Base-by-base conservation (phyloP, 2,113 vertebrate species). In the Corythornis madagascariensis region DNA sequence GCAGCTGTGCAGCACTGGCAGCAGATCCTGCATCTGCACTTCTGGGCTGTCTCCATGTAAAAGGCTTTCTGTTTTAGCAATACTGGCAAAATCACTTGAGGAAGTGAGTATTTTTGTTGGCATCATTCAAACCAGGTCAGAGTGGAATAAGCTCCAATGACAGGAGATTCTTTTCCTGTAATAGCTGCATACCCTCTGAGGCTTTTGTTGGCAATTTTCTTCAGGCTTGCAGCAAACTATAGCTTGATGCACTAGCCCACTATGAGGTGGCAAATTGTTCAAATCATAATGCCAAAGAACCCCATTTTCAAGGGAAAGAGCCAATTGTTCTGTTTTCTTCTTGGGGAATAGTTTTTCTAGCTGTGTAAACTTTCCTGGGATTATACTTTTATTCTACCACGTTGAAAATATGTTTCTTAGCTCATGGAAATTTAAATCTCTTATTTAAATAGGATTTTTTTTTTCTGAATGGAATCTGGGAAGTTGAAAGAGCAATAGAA, bases 1-100 rank as follows among this genome's bases (percentile, higher is more conserved):
- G 50, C 40, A 81, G 52, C 14, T 3, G 0, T 13, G 56, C 26
- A 42, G 71, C 50, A 45, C 38, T 2, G 11, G 47, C 35, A 45
- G 29, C 0, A 1, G 48, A 18, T 2, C 19, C 13, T 45, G 17
- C 3, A 3, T 15, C 5, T 25, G 40, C 21, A 3, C 10, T 13
- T 1, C 8, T 43, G n/a, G 28, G 33, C 28, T 75, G 19, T 13
- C 67, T 52, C 16, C 28, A 7, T 6, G 11, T 11, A 42, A 33
- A 72, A 52, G 19, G 4, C 20, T 38, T 78, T 69, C 59, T 83
- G 13, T 47, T 83, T 48, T 33, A 90, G 64, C 50, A 76, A 26
- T 9, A 26, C 50, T 29, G 55, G 50, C 47, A 84, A 50, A 7
- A 13, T 19, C 50, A 50, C 38, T 25, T 53, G 42, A 83, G 19